Percentiles rank a stretch among this genome's conserved stretches.
Conservation (phyloP, 2,888 invertebrate genomes). For the Limenitis arthemis region DNA sequence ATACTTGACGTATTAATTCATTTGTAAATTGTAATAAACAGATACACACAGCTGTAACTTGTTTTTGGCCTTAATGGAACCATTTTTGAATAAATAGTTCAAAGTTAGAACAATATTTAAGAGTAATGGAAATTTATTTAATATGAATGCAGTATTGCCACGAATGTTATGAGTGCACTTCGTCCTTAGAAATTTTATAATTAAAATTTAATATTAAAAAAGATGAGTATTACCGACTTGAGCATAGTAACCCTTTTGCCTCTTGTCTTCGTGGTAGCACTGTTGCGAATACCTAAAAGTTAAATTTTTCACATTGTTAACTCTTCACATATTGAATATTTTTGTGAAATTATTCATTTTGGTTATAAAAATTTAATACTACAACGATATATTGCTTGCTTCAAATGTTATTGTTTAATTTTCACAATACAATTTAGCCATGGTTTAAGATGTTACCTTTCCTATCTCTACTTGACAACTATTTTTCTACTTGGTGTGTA, state of each 20-base stretch:
- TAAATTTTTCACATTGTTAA: conserved; percentile 16
- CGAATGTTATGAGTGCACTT: conserved; percentile 30
- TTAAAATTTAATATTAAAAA: conserved; percentile 7
- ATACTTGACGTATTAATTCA: no score
- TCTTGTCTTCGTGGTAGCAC: conserved; percentile 18
- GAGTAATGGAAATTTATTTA: conserved; percentile 17
- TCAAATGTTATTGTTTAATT: conserved; percentile 39
- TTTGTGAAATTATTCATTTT: conserved; percentile 6
- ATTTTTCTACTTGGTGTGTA: conserved; percentile 38
- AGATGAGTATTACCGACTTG: neutral
- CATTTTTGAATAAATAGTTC: conserved; percentile 27
- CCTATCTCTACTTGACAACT: conserved; percentile 28
- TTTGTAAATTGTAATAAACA: no score
- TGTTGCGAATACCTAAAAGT: conserved; percentile 18
- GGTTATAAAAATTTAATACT: conserved; percentile 29
- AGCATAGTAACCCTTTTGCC: conserved; percentile 1
- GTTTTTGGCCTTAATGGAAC: conserved; percentile 26
- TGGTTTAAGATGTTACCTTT: conserved; percentile 33
- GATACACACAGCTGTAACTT: conserved; percentile 29
- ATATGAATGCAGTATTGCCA: conserved; percentile 32
- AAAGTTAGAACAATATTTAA: conserved; percentile 31
- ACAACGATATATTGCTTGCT: conserved; percentile 47
- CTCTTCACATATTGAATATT: conserved; percentile 12
- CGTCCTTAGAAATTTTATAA: conserved; percentile 18
- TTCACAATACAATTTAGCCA: conserved; percentile 36